phyloP scores from a whole-genome alignment of 2,888 invertebrate genomes.

The Caenorhabditis sp. region DNA sequence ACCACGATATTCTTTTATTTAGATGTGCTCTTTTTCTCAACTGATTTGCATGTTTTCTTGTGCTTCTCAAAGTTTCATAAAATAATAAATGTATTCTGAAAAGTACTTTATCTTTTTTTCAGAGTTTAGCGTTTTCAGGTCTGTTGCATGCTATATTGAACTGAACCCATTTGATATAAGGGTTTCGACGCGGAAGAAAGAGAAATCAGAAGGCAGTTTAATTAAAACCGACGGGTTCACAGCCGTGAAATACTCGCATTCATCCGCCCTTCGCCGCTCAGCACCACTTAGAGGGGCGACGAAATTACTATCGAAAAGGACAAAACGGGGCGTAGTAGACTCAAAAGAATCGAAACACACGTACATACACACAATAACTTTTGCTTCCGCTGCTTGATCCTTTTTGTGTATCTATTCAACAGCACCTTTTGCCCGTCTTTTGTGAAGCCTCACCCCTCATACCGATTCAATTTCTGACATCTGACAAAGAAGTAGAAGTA shows the following conservation, averaged over 20 bases:
- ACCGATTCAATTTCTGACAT: conserved; percentile 33
- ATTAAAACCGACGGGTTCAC: conserved; percentile 27
- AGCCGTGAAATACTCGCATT: conserved; percentile 25
- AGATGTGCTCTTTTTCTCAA: background rate
- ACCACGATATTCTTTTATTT: background rate
- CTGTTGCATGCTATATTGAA: background rate
- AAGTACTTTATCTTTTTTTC: no score
- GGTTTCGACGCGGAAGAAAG: background rate
- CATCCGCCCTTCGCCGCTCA: conserved; percentile 29
- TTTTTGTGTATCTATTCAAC: conserved; percentile 37
- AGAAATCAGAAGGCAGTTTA: conserved; percentile 31
- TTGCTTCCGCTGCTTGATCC: conserved; percentile 53
- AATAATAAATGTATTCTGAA: no score
- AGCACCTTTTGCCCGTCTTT: conserved; percentile 36
- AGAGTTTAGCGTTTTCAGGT: no score
- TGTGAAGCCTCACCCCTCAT: conserved; percentile 23
- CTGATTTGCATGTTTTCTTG: conserved; percentile 19
- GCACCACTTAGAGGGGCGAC: conserved; percentile 33
- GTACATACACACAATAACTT: conserved; percentile 56
- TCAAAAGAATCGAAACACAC: conserved; percentile 49
- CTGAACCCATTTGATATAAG: background rate
- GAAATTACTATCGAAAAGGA: conserved; percentile 56
- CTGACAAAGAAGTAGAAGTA: conserved; percentile 15
- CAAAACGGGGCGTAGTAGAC: conserved; percentile 48
- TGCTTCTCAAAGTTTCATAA: background rate